Conservation (phyloP, 2,113 vertebrate species). For the Pristiophorus japonicus region DNA sequence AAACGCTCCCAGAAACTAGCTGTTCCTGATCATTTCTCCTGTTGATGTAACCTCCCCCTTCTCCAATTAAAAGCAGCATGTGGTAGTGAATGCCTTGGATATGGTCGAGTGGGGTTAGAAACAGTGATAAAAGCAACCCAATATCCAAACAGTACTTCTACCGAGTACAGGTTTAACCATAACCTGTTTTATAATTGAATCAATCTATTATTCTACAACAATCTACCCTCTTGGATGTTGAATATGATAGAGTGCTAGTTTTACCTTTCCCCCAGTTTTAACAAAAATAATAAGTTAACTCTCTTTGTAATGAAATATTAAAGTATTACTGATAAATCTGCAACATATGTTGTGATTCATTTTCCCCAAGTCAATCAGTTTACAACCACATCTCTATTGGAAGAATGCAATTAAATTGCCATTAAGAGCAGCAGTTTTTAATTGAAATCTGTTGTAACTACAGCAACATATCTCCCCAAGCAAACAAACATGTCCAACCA, state of each 20-base stretch:
- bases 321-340: slow-evolving; percentile 22
- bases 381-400: neutral
- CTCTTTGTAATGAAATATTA: slow-evolving; percentile 10
- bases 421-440: neutral
- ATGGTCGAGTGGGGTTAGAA: too few species aligned
- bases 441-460: slow-evolving; percentile 16
- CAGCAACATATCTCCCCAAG: slow-evolving; percentile 27
- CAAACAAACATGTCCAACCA: slow-evolving; percentile 8
- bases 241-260: neutral
- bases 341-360: slow-evolving; percentile 29
- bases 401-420: slow-evolving; percentile 29
- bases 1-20: neutral
- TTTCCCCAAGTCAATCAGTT: neutral
- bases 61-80: neutral
- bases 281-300: neutral
- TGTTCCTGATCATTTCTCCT: neutral
- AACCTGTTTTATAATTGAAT: neutral
- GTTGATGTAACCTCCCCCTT: neutral
- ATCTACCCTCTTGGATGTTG: neutral
- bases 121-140: neutral
- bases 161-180: neutral
- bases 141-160: neutral
- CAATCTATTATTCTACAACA: neutral
- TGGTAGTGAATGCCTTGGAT: neutral
- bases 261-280: neutral